These are phyloP conservation scores for Drosophila prolongata DNA, from an alignment of 2,888 invertebrate genomes.

Conservation along the genomic window DNA sequence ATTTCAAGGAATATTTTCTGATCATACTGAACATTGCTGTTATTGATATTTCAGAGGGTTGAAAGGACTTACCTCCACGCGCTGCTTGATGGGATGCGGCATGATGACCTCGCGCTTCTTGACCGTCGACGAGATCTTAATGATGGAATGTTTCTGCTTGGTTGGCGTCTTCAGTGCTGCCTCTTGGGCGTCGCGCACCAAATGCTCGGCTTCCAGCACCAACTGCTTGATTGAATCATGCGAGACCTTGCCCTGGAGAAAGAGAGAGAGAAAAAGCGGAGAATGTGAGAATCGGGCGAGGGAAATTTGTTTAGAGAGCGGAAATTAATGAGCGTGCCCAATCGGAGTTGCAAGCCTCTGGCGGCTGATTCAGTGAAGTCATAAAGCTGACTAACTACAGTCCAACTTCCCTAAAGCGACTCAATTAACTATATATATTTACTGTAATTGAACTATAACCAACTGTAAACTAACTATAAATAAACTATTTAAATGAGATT, in stretches of 20 bases:
- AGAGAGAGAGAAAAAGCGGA: slow-evolving; percentile 4
- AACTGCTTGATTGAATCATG: slow-evolving; percentile 90
- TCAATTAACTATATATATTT: too few species aligned
- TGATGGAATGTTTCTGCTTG: slow-evolving; percentile 82
- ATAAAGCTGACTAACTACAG: slow-evolving; percentile 26
- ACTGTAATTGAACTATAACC: too few species aligned
- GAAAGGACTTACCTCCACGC: slow-evolving; percentile 81
- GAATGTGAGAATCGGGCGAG: slow-evolving; percentile 15
- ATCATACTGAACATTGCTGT: background rate
- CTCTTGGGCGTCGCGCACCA: slow-evolving; percentile 87
- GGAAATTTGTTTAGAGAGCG: slow-evolving; percentile 22
- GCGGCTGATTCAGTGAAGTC: slow-evolving; percentile 30
- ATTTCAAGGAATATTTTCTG: background rate
- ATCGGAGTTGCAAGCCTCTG: slow-evolving; percentile 40
- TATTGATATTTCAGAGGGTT: background rate
- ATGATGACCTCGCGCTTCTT: slow-evolving; percentile 83
- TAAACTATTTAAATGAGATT: too few species aligned
- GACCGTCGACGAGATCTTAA: slow-evolving; percentile 83
- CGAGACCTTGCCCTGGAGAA: slow-evolving; percentile 82
- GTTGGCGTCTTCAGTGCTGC: slow-evolving; percentile 83
- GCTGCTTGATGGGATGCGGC: slow-evolving; percentile 83
- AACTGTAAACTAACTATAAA: too few species aligned
- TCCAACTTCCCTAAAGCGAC: background rate
- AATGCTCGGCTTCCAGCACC: slow-evolving; percentile 92
- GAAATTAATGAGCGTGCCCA: slow-evolving; percentile 67